A percentile compares a stretch with the other conserved stretches of the same genome.
phyloP scores from a whole-genome alignment of 2,888 invertebrate genomes.

The Lomographa bimaculata region DNA sequence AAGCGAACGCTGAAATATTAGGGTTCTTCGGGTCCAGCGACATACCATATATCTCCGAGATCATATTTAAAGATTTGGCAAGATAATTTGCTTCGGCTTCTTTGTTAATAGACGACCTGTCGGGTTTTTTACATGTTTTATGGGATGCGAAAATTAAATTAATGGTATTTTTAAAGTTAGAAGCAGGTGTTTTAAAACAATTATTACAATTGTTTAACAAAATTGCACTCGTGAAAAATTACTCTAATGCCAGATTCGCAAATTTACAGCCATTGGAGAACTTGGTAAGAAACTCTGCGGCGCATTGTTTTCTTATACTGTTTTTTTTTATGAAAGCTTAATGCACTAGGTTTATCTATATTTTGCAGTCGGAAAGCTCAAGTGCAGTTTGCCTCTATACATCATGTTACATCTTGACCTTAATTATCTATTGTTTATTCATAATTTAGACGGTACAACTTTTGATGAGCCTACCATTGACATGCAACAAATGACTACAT shows the following conservation, averaged over 20 bases:
- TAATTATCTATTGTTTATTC: slow-evolving; percentile 4
- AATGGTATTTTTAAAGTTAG: neutral
- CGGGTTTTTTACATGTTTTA: slow-evolving; percentile 14
- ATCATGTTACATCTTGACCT: too few species aligned
- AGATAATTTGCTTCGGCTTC: slow-evolving; percentile 60
- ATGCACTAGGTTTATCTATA: too few species aligned
- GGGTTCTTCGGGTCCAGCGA: slow-evolving; percentile 64
- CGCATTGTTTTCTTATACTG: too few species aligned
- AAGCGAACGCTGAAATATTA: slow-evolving; percentile 70
- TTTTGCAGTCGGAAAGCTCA: too few species aligned
- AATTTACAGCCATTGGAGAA: too few species aligned
- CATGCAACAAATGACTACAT: slow-evolving; percentile 7
- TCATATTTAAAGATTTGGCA: slow-evolving; percentile 59
- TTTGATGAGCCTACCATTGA: too few species aligned
- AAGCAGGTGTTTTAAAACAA: slow-evolving; percentile 17
- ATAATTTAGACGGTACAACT: too few species aligned
- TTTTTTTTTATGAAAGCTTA: too few species aligned
- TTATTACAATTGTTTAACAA: neutral
- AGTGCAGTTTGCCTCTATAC: too few species aligned
- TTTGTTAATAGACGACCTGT: slow-evolving; percentile 40
- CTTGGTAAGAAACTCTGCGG: too few species aligned
- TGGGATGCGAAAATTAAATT: slow-evolving; percentile 16
- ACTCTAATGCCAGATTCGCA: too few species aligned
- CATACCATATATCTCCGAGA: slow-evolving; percentile 50
- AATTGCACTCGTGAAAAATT: too few species aligned